Evolutionary conservation across 1,140 invertebrate genomes (phyloP).

Genomic region (Daktulosphaira vitifoliae): DNA sequence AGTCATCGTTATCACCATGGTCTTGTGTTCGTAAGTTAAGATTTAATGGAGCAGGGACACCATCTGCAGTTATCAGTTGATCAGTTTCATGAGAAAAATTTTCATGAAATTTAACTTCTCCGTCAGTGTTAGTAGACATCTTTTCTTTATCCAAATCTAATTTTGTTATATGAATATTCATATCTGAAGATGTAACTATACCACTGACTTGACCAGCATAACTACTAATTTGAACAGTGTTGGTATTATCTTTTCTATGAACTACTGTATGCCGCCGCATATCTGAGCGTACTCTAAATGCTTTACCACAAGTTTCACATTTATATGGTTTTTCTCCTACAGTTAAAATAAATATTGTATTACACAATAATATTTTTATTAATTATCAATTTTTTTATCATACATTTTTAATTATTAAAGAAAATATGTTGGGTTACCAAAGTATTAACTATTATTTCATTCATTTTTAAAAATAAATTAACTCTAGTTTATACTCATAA

Average conservation of each 20-base stretch:
- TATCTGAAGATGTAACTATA: slow-evolving; percentile 17
- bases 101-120: slow-evolving; percentile 18
- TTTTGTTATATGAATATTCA: slow-evolving; percentile 22
- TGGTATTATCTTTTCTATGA: slow-evolving; percentile 50
- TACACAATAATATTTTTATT: too few species aligned
- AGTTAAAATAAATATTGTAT: slow-evolving; percentile 2
- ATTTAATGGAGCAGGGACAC: slow-evolving; percentile 22
- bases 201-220: slow-evolving; percentile 23
- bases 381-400: neutral
- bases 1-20: slow-evolving; percentile 19
- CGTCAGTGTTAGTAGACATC: neutral
- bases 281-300: slow-evolving; percentile 76
- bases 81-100: slow-evolving; percentile 24
- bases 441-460: too few species aligned
- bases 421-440: neutral
- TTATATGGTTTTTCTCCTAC: slow-evolving; percentile 69
- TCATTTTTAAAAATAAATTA: too few species aligned
- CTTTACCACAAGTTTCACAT: slow-evolving; percentile 67
- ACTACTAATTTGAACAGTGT: slow-evolving; percentile 24
- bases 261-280: slow-evolving; percentile 79
- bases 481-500: too few species aligned
- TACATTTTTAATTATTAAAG: neutral
- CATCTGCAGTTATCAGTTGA: slow-evolving; percentile 8
- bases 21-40: slow-evolving; percentile 34
- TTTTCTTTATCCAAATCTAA: slow-evolving; percentile 22